phyloP scores from a whole-genome alignment of 2,888 invertebrate genomes.

The Lycia hirtaria region DNA sequence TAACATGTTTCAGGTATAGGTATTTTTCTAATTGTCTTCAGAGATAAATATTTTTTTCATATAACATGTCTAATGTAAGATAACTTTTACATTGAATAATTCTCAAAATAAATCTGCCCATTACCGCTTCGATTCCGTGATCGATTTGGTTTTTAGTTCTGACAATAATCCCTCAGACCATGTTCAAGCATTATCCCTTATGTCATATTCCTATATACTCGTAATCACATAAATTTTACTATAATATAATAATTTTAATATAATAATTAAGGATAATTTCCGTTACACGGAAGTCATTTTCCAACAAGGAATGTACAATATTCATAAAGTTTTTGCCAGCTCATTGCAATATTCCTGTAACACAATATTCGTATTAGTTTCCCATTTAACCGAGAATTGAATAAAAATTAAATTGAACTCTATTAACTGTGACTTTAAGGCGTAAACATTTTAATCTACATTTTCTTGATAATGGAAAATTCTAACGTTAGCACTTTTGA shows the following conservation, averaged over 20 bases:
- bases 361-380: slow-evolving; percentile 30
- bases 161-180: too few species aligned
- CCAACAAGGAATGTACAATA: slow-evolving; percentile 22
- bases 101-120: too few species aligned
- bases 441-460: slow-evolving; percentile 9
- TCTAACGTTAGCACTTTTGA: background rate
- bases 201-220: background rate
- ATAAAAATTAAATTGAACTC: background rate
- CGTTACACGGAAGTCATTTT: slow-evolving; percentile 15
- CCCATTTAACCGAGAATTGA: slow-evolving; percentile 19
- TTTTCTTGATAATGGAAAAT: slow-evolving; percentile 11
- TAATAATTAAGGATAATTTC: background rate
- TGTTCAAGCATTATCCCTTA: too few species aligned
- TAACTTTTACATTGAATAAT: too few species aligned
- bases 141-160: too few species aligned
- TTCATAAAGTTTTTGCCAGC: slow-evolving; percentile 24
- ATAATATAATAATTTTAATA: too few species aligned
- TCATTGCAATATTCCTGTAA: slow-evolving; percentile 12
- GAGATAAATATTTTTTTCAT: too few species aligned
- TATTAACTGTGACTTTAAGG: background rate
- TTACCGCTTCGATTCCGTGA: too few species aligned
- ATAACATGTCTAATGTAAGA: too few species aligned
- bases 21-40: too few species aligned
- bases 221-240: background rate
- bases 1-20: too few species aligned